Evolutionary conservation across 2,888 invertebrate genomes (phyloP).

Genomic region (Tenthredo amoena): DNA sequence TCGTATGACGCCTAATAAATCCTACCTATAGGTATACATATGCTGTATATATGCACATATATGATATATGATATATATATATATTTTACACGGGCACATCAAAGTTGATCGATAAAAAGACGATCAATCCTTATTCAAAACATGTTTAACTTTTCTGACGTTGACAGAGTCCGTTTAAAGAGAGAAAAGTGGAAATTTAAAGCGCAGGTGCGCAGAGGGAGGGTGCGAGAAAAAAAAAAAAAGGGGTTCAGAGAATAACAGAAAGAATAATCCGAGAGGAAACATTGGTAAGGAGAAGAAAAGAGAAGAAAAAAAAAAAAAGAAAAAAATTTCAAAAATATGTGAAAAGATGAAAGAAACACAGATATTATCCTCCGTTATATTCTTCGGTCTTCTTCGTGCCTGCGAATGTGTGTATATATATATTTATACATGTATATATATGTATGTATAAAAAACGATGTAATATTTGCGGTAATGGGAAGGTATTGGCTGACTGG

Average conservation of each 20-base stretch:
- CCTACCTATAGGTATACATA: not conserved
- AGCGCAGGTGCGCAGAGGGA: not conserved
- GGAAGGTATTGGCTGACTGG: slow-evolving; percentile 21
- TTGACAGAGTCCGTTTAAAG: slow-evolving; percentile 35
- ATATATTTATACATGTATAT: not conserved
- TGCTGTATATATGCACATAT: not conserved
- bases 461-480: slow-evolving; percentile 3
- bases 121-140: slow-evolving; percentile 49
- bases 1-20: slow-evolving; percentile 43
- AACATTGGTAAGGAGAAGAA: not conserved
- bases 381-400: not conserved
- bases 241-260: not conserved
- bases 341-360: not conserved
- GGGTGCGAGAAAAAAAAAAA: not conserved
- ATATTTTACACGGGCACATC: not conserved
- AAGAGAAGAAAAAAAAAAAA: not conserved
- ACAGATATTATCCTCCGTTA: not conserved
- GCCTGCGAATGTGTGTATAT: not conserved
- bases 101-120: slow-evolving; percentile 34
- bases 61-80: too few species aligned
- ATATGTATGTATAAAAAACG: not conserved
- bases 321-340: not conserved
- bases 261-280: not conserved
- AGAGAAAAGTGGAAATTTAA: not conserved
- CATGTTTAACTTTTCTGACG: slow-evolving; percentile 42